Conservation (phyloP, 2,888 invertebrate genomes). For the Rhaphigaster nebulosa region DNA sequence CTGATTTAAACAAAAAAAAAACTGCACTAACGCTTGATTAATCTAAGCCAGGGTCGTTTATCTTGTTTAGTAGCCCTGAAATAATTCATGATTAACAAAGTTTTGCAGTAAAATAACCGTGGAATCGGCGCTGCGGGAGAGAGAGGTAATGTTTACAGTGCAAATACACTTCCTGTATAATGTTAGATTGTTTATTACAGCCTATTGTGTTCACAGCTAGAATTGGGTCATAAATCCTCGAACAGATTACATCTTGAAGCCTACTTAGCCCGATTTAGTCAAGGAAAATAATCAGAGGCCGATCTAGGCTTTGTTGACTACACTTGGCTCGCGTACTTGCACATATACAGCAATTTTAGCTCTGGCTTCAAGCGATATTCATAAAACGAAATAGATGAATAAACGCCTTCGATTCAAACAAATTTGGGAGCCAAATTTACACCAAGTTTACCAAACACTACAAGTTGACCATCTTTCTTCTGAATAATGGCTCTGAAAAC, state of each 20-base stretch:
- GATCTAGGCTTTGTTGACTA: not conserved
- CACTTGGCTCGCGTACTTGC: not conserved
- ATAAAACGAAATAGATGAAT: too few relatives aligned
- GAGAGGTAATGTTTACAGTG: not conserved
- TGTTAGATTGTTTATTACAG: slow-evolving; percentile 12
- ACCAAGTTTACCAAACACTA: too few relatives aligned
- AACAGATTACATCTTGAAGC: not conserved
- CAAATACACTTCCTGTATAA: slow-evolving; percentile 4
- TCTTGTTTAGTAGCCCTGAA: not conserved
- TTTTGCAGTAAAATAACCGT: not conserved
- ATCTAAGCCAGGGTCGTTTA: not conserved
- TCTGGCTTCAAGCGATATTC: too few relatives aligned
- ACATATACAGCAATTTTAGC: too few relatives aligned
- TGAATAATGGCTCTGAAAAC: too few relatives aligned
- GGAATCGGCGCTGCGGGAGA: not conserved
- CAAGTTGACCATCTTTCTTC: too few relatives aligned
- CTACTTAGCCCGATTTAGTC: not conserved
- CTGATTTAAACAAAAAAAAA: not conserved
- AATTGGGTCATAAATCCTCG: not conserved
- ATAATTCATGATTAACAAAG: not conserved
- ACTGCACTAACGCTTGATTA: not conserved
- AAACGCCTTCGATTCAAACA: too few relatives aligned
- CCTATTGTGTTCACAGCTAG: slow-evolving; percentile 1
- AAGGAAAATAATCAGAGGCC: not conserved
- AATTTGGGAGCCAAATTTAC: too few relatives aligned